Percentiles rank a stretch among this genome's conserved stretches.
phyloP scores from a whole-genome alignment of 2,888 invertebrate genomes.

The Luperina testacea region DNA sequence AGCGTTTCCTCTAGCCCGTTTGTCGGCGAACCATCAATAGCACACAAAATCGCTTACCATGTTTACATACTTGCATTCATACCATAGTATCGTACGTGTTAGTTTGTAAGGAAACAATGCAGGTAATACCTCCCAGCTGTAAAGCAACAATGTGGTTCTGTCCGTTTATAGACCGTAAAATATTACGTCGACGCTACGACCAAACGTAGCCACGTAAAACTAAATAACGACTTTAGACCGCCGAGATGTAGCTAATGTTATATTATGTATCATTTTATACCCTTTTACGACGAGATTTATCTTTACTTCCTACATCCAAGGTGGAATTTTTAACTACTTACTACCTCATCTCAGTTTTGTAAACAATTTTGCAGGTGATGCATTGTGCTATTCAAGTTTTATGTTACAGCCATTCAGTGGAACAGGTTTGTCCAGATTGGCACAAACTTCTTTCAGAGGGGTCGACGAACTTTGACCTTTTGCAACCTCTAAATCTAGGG shows the following conservation, averaged over 20 bases:
- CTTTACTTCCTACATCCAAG: slow-evolving; percentile 19
- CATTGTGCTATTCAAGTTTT: slow-evolving; percentile 20
- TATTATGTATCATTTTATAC: slow-evolving; percentile 42
- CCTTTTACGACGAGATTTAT: slow-evolving; percentile 20
- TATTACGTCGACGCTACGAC: slow-evolving; percentile 73
- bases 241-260: slow-evolving; percentile 45
- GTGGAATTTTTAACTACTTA: slow-evolving; percentile 8
- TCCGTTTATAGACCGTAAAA: slow-evolving; percentile 82
- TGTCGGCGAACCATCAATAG: slow-evolving; percentile 41
- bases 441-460: slow-evolving; percentile 23
- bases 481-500: slow-evolving; percentile 39
- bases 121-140: slow-evolving; percentile 70
- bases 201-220: slow-evolving; percentile 58
- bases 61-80: slow-evolving; percentile 57
- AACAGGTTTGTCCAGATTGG: slow-evolving; percentile 48
- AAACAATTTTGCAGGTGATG: slow-evolving; percentile 26
- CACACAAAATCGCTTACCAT: slow-evolving; percentile 39
- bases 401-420: slow-evolving; percentile 4
- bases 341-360: not conserved
- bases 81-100: slow-evolving; percentile 46
- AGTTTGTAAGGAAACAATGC: slow-evolving; percentile 76
- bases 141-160: slow-evolving; percentile 75
- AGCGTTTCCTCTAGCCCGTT: slow-evolving; percentile 36
- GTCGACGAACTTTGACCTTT: slow-evolving; percentile 47
- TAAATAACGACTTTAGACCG: slow-evolving; percentile 63